These are phyloP conservation scores for Cyprinella venusta DNA, from an alignment of 2,797 vertebrate genomes.

Conservation along the genomic window DNA sequence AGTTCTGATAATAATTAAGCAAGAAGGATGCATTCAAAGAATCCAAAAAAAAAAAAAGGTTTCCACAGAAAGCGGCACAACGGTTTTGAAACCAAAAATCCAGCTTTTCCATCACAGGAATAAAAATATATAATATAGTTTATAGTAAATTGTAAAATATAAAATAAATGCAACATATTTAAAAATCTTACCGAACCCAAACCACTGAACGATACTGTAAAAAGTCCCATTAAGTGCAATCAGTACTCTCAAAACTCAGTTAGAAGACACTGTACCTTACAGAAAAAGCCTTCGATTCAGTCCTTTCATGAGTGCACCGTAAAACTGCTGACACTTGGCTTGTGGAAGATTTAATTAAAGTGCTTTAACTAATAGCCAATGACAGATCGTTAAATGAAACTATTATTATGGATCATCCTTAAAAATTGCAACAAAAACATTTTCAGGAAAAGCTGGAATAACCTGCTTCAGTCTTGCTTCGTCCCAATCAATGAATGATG, in stretches of 20 bases:
- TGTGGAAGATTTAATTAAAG: constrained; percentile 12
- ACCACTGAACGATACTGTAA: not conserved
- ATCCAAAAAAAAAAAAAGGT: not conserved
- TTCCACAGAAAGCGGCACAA: not conserved
- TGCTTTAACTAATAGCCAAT: constrained; percentile 28
- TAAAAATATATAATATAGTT: not conserved
- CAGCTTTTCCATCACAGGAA: not conserved
- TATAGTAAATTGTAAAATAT: not conserved
- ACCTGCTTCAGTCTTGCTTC: not conserved
- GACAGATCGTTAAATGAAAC: too few relatives aligned
- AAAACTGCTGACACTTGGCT: constrained; percentile 19
- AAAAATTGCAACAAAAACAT: not conserved
- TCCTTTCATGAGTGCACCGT: not conserved
- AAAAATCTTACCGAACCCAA: not conserved
- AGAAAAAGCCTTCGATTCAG: not conserved
- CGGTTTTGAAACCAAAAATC: not conserved
- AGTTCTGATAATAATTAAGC: not conserved
- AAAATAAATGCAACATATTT: not conserved
- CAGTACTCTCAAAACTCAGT: not conserved
- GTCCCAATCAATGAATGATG: not conserved
- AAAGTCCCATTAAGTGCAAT: not conserved
- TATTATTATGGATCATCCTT: not conserved
- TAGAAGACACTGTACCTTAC: not conserved
- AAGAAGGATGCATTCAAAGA: not conserved
- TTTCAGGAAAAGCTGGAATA: not conserved